Evolutionary conservation across 1,140 invertebrate species (phyloP), one percentile per base, ranked within the genome.

Genomic region (Drosophila tropicalis): DNA sequence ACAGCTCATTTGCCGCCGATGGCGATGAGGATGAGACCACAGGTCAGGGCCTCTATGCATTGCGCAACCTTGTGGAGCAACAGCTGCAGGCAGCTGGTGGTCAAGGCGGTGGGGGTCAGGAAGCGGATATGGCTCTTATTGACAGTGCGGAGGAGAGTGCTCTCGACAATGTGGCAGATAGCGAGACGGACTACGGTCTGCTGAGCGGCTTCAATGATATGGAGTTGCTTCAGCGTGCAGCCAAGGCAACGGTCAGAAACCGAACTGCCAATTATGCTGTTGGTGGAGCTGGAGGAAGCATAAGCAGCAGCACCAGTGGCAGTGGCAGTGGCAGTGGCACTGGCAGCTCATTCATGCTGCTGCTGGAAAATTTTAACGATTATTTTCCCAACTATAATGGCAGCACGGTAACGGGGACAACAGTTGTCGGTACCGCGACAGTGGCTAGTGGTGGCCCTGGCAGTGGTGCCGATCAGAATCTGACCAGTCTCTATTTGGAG

Each of bases 331-430:
- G 64, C 1, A 61, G 54, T 4, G 65, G 66, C 6, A 73, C 86
- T 57, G 92, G 87, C 71, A 94, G 93, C 78, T 92, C 91, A 36
- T 93, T 94, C 61, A 93, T 94, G 92, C 92, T 93, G 92, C 81
- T 94, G 57, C 92, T 94, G 0, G 94, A 94, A 71, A 94, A 94
- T 81, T 94, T 94, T 84, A 94, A 94, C 84, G 94, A 94, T 87
- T 94, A 94, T 79, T 94, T 94, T 87, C 94, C 94, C 56, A 93
- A 92, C 76, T 92, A 90, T 56, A 92, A 92, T 63, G 90, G 91
- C 13, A 86, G 74, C 71, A 79, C 72, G 75, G 70, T 83, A 68
- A 72, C 86, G 73, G 91, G 86, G 41, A 84, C 87, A 68, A 75
- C 72, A 57, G 72, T 64, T 34, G 64, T 67, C 32, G 39, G 64